phyloP scores from a whole-genome alignment of 2,113 vertebrate genomes.

The Chunga burmeisteri region DNA sequence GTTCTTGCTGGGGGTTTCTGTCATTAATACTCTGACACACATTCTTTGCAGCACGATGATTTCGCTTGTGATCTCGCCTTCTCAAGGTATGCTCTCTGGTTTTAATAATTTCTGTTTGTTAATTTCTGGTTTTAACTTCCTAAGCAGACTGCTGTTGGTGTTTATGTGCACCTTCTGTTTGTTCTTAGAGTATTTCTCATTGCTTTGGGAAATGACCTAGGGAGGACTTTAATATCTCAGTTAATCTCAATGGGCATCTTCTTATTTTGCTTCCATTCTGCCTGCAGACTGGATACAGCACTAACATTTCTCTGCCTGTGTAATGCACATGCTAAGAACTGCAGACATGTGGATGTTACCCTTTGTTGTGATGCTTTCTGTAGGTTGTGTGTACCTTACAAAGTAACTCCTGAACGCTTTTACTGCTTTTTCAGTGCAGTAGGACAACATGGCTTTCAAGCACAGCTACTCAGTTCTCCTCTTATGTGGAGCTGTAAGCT shows the following conservation, averaged over 20 bases:
- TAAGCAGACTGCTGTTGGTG: background rate
- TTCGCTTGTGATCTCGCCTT: background rate
- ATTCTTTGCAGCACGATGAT: background rate
- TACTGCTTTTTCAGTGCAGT: background rate
- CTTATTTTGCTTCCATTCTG: background rate
- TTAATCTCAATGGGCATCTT: background rate
- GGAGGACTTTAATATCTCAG: background rate
- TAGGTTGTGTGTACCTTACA: background rate
- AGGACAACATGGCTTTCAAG: background rate
- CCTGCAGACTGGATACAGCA: background rate
- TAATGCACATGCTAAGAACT: background rate
- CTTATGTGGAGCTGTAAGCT: rapidly evolving
- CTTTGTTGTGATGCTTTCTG: background rate
- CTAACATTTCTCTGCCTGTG: background rate
- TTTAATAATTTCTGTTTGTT: background rate
- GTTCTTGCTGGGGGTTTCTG: background rate
- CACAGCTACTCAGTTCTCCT: background rate
- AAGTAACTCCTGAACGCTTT: background rate
- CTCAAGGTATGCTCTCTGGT: background rate
- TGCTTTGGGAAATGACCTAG: background rate
- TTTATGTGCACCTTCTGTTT: background rate
- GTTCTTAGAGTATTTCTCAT: background rate
- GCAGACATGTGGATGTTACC: background rate
- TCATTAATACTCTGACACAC: background rate
- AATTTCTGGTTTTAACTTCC: background rate